These are phyloP conservation scores for Gambusia holbrooki DNA, from an alignment of 2,113 vertebrate species.

Conservation along the genomic window DNA sequence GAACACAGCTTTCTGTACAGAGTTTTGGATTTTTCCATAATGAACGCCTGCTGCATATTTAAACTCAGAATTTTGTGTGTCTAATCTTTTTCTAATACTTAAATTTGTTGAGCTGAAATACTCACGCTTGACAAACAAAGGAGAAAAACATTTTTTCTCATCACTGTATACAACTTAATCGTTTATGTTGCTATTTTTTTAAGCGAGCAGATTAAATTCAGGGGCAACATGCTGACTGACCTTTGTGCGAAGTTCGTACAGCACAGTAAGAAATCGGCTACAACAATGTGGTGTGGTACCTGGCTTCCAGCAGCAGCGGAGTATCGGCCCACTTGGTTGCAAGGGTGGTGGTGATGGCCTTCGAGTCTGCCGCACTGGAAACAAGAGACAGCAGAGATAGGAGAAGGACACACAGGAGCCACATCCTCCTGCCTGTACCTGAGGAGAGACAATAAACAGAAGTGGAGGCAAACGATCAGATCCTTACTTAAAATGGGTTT, in stretches of 20 bases:
- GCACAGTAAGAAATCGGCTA: neutral
- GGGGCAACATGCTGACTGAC: constrained; percentile 21
- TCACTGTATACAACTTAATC: too few relatives aligned
- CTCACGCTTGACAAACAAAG: neutral
- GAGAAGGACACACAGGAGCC: constrained; percentile 74
- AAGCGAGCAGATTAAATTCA: constrained; percentile 22
- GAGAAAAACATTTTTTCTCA: neutral
- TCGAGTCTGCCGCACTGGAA: constrained; percentile 86
- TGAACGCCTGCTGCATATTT: too few relatives aligned
- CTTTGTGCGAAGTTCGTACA: neutral
- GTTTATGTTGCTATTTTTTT: neutral
- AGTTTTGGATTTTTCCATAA: too few relatives aligned
- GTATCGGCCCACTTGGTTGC: constrained; percentile 94
- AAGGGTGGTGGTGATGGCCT: constrained; percentile 94
- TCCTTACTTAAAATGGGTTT: neutral
- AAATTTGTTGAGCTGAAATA: neutral
- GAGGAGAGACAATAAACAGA: neutral
- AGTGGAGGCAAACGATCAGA: neutral
- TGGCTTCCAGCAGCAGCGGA: constrained; percentile 92
- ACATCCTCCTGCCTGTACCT: constrained; percentile 81
- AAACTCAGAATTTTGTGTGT: too few relatives aligned
- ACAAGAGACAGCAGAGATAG: constrained; percentile 78
- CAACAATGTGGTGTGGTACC: constrained; percentile 73
- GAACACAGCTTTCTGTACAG: too few relatives aligned
- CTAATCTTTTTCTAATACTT: neutral